phyloP scores from a whole-genome alignment of 1,140 invertebrate genomes.

The Formica selysi region DNA sequence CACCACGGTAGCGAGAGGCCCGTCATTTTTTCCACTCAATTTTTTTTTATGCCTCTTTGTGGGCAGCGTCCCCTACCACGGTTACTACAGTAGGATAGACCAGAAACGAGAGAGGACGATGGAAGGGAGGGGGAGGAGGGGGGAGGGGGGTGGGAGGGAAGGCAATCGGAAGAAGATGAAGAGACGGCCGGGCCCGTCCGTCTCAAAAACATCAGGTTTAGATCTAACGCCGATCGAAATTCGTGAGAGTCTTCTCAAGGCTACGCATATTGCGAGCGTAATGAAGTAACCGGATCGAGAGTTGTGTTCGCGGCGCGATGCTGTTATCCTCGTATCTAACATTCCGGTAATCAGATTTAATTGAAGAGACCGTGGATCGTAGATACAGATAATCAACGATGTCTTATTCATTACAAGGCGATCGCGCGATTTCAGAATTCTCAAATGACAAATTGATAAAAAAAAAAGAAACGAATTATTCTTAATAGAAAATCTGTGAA shows the following conservation, averaged over 20 bases:
- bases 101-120: slow-evolving; percentile 39
- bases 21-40: slow-evolving; percentile 82
- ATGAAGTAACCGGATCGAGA: slow-evolving; percentile 53
- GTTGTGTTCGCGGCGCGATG: slow-evolving; percentile 5
- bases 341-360: slow-evolving; percentile 54
- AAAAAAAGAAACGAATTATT: too few species aligned
- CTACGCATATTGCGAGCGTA: slow-evolving; percentile 45
- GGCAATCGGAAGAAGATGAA: slow-evolving; percentile 46
- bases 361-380: slow-evolving; percentile 54
- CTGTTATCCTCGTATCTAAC: slow-evolving; percentile 55
- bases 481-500: background rate
- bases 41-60: slow-evolving; percentile 72
- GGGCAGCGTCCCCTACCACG: slow-evolving; percentile 53
- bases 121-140: background rate
- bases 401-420: slow-evolving; percentile 34
- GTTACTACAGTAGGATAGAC: slow-evolving; percentile 58
- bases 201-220: slow-evolving; percentile 80
- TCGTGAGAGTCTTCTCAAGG: slow-evolving; percentile 54
- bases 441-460: background rate
- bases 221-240: slow-evolving; percentile 80
- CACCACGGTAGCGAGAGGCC: slow-evolving; percentile 82
- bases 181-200: slow-evolving; percentile 55
- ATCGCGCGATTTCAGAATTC: background rate
- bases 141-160: slow-evolving; percentile 17
- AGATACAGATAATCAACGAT: slow-evolving; percentile 3